These are phyloP conservation scores for Periophthalmus magnuspinnatus DNA, from an alignment of 2,797 vertebrate genomes.

Conservation along the genomic window DNA sequence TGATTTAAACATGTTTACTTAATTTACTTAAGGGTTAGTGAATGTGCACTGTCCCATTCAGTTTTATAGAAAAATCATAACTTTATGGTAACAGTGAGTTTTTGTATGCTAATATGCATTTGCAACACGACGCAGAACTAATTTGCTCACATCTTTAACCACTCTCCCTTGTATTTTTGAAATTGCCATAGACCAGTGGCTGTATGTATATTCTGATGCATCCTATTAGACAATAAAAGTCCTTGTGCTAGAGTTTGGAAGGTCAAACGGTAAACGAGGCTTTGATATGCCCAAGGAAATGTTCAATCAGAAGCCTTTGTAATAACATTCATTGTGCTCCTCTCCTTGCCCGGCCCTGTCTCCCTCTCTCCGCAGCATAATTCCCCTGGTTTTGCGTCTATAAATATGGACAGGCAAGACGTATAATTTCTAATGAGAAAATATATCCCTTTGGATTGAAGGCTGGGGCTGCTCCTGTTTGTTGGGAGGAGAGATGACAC, in stretches of 20 bases:
- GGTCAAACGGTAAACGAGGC: constrained; percentile 78
- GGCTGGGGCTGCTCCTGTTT: constrained; percentile 73
- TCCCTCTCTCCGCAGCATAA: constrained; percentile 68
- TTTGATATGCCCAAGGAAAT: constrained; percentile 77
- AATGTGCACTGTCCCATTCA: too few relatives aligned
- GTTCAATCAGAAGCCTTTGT: constrained; percentile 77
- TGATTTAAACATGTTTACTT: too few relatives aligned
- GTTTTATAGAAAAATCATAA: not conserved
- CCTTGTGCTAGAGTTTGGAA: constrained; percentile 78
- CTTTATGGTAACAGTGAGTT: not conserved
- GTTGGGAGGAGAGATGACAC: constrained; percentile 81
- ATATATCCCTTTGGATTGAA: constrained; percentile 82
- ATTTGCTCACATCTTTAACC: not conserved
- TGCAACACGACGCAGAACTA: not conserved
- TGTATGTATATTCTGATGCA: constrained; percentile 27
- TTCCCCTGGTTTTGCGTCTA: constrained; percentile 81
- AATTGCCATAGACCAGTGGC: constrained; percentile 38
- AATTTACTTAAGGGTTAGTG: too few relatives aligned
- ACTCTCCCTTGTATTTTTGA: constrained; percentile 13
- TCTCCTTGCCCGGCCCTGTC: constrained; percentile 54
- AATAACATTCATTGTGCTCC: constrained; percentile 79
- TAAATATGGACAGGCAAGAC: constrained; percentile 78
- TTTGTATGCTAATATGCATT: not conserved
- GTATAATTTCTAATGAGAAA: constrained; percentile 81
- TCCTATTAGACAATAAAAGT: constrained; percentile 70